Evolutionary conservation across 2,797 vertebrate genomes (phyloP), one percentile per base, ranked within the genome.

Genomic region (Adelosebastes latens): DNA sequence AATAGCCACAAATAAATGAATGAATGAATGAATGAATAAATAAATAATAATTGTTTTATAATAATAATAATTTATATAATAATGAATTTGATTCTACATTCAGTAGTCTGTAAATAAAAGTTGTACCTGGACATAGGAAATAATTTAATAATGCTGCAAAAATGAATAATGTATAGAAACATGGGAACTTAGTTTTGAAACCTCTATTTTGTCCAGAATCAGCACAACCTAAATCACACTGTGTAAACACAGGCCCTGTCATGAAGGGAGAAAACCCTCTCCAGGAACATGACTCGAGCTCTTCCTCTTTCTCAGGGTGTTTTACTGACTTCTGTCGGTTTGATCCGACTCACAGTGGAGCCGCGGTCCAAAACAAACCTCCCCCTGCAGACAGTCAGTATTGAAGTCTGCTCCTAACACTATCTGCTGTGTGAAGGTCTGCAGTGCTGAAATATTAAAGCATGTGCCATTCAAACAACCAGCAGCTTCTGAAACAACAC

Each of bases 341-440:
- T 76, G 63, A 84, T 53, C 61, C 20, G 8, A 61, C 53, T 65
- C 74, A 0, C 56, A 59, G 71, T 10, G 22, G 7, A 85, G 63
- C 49, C 12, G 46, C 24, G 6, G 55, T 90, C 87, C 87, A 89
- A 87, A 89, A 72, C 81, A 84, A 89, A 88, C 81, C 22, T 79
- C 61, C 68, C 75, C 82, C 79, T 63, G 79, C 85, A 84, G 87
- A 88, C 75, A 61, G 83, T 87, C 83, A 87, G 84, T 83, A 88
- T 64, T 88, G 72, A 85, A 78, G 58, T 80, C 77, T 80, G 58
- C 72, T 70, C 55, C 72, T 49, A 66, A 77, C 61, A 39, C 25
- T 20, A 52, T 70, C 10, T 55, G 31, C 56, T 58, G 64, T 83
- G 74, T 52, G 66, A 49, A 63, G 24, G 71, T 67, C 53, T 55